Evolutionary conservation across 2,888 invertebrate genomes (phyloP).

Genomic region (Tolmerus cingulatus): DNA sequence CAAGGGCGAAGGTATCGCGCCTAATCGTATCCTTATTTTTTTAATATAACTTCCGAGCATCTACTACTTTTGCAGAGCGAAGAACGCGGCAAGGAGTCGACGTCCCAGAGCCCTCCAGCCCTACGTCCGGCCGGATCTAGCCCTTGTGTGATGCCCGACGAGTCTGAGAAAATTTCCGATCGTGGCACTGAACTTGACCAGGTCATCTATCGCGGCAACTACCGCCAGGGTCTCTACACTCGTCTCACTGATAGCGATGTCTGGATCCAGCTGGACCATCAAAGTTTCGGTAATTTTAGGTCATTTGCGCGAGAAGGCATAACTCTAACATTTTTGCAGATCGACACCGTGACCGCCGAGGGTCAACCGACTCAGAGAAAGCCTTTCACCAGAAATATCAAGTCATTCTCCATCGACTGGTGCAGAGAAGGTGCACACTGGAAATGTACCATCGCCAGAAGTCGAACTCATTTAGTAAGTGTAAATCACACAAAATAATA

Average conservation of each 20-base stretch:
- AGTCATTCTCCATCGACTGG: conserved; percentile 86
- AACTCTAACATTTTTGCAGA: conserved; percentile 52
- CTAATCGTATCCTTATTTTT: neutral
- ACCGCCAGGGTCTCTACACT: conserved; percentile 76
- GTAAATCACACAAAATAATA: too few relatives aligned
- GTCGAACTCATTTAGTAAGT: conserved; percentile 83
- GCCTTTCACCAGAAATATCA: conserved; percentile 87
- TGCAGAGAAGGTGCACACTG: conserved; percentile 87
- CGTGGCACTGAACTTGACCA: conserved; percentile 58
- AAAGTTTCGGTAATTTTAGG: conserved; percentile 56
- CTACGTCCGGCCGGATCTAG: conserved; percentile 72
- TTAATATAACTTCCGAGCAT: neutral
- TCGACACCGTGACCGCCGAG: conserved; percentile 64
- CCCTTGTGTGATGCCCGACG: conserved; percentile 69
- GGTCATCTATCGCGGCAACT: conserved; percentile 79
- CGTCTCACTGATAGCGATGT: conserved; percentile 78
- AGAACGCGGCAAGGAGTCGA: conserved; percentile 75
- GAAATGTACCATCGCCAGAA: conserved; percentile 89
- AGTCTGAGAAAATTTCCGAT: conserved; percentile 38
- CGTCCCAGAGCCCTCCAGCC: conserved; percentile 78
- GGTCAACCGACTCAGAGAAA: conserved; percentile 82
- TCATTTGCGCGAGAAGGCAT: neutral
- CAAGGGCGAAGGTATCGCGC: conserved; percentile 76
- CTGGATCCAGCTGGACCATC: conserved; percentile 68
- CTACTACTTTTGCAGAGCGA: conserved; percentile 65